Evolutionary conservation across 2,797 vertebrate species (phyloP).

Genomic region (Catharus ustulatus): DNA sequence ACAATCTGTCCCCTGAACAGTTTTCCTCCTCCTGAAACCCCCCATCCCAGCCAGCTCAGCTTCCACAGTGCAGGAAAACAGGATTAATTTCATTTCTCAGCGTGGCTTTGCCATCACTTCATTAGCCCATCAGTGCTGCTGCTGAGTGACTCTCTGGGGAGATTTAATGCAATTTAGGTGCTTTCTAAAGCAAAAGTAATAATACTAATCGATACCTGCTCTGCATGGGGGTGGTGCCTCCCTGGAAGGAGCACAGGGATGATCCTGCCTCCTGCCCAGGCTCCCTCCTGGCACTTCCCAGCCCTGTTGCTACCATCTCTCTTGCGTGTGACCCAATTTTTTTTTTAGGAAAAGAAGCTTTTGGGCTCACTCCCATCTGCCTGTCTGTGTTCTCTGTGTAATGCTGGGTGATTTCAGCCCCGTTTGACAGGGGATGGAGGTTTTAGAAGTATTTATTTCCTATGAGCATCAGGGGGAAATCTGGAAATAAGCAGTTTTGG

Average conservation of each 20-base stretch:
- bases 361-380: not conserved
- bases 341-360: conserved; percentile 22
- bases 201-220: not conserved
- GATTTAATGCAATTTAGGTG: not conserved
- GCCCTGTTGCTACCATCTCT: not conserved
- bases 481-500: not conserved
- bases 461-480: not conserved
- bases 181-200: not conserved
- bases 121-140: not conserved
- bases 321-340: not conserved
- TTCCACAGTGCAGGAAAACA: fast-evolving
- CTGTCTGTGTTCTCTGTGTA: not conserved
- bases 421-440: not conserved
- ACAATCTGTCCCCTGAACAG: not conserved
- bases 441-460: fast-evolving
- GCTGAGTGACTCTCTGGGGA: not conserved
- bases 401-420: not conserved
- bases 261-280: not conserved
- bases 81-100: not conserved
- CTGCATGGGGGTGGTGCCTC: fast-evolving
- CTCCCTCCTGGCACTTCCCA: not conserved
- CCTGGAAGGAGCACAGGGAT: not conserved
- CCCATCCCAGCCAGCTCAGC: not conserved
- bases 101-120: fast-evolving
- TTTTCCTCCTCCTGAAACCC: not conserved